phyloP scores from a whole-genome alignment of 2,113 vertebrate genomes.

The Agapornis roseicollis region DNA sequence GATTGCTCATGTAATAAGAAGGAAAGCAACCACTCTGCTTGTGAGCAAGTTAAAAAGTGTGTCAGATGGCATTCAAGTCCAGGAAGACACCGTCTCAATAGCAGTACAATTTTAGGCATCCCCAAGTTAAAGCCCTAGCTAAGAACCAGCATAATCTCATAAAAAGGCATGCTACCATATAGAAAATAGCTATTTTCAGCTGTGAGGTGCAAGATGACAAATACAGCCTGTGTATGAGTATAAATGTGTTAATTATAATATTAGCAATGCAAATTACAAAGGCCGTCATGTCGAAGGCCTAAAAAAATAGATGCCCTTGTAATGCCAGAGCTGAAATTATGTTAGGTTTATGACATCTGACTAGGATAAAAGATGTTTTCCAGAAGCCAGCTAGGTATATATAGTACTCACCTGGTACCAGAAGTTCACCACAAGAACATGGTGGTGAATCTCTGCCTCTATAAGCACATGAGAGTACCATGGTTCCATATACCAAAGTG shows the following conservation, averaged over 20 bases:
- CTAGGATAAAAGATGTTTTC: neutral
- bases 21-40: neutral
- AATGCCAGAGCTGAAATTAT: neutral
- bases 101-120: neutral
- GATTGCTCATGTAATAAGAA: rapidly evolving
- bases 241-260: neutral
- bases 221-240: neutral
- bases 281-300: neutral
- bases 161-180: neutral
- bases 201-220: neutral
- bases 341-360: neutral
- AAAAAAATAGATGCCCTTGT: neutral
- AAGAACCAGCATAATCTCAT: neutral
- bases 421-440: neutral
- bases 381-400: neutral
- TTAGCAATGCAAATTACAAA: neutral
- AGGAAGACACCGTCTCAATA: neutral
- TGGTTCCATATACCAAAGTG: too few species aligned
- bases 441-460: neutral
- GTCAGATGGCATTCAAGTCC: neutral
- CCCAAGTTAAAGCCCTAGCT: neutral
- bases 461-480: rapidly evolving
- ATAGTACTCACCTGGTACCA: neutral
- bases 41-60: neutral
- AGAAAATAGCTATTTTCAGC: neutral